Evolutionary conservation across 2,797 vertebrate genomes (phyloP), one percentile per base, ranked within the genome.

Genomic region (Dendrocincla fuliginosa): DNA sequence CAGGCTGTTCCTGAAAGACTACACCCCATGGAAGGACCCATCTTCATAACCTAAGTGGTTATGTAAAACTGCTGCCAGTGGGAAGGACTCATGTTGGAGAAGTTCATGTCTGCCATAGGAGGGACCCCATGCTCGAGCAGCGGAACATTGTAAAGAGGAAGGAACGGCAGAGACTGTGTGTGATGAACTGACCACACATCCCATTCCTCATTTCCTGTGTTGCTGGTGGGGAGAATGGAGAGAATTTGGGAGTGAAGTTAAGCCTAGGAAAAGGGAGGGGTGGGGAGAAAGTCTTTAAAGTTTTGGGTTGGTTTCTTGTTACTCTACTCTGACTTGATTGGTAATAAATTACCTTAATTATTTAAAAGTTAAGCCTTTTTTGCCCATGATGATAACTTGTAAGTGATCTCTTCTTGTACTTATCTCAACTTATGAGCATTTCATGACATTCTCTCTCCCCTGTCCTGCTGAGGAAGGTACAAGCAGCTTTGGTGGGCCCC

Each of bases 31-130:
- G 37, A 71, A 64, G 6, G 6, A 49, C 5, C 13, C 44, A n/a
- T 0, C 0, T 35, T 35, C 35, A 35, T 35, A 35, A 35, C 16
- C 49, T 63, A 17, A 77, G 37, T 5, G 32, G 8, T 60, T 10
- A 5, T 27, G 33, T 50, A 60, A 46, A 37, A 9, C 37, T 56
- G 35, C 7, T 81, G 32, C 32, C 24, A 9, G 2, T 56, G 25
- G 53, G 47, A 61, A 63, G 4, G 33, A 52, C 30, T 37, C 17
- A 30, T 0, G 0, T 2, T 75, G 39, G 33, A 59, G n/a, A n/a
- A 37, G 7, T 37, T 70, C 3, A 9, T 15, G 11, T n/a, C 20
- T 44, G 2, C 9, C 1, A 1, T 20, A 8, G 20, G 4, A 39
- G 12, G 6, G 4, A 82, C 33, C 23, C 9, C n/a, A 27, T 0